phyloP scores from a whole-genome alignment of 2,797 vertebrate genomes.

The Chelmon rostratus region DNA sequence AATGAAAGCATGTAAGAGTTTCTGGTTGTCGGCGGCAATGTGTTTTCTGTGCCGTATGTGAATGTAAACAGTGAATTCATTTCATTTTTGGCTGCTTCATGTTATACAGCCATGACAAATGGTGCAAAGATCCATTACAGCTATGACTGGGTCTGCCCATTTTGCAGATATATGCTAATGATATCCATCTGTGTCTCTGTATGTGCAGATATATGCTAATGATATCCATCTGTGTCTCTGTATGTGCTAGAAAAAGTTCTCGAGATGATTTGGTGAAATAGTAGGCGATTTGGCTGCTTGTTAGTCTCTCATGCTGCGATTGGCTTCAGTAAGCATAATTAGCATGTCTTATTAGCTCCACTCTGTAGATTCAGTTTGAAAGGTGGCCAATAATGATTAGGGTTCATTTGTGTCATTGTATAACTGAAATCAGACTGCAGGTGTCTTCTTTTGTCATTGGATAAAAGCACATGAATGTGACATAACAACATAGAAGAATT shows the following conservation, averaged over 20 bases:
- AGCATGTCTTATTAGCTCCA: slow-evolving; percentile 18
- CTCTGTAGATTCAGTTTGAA: slow-evolving; percentile 7
- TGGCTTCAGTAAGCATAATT: slow-evolving; percentile 28
- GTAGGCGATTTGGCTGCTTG: slow-evolving; percentile 10
- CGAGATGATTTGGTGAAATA: slow-evolving; percentile 23
- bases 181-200: slow-evolving; percentile 38
- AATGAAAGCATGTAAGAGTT: slow-evolving; percentile 22
- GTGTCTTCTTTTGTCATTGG: background rate
- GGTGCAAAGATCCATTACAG: slow-evolving; percentile 30
- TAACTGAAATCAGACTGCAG: background rate
- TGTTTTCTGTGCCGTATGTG: slow-evolving; percentile 28
- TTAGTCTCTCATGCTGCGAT: slow-evolving; percentile 1
- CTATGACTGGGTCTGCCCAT: slow-evolving; percentile 15
- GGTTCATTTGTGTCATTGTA: slow-evolving; percentile 8
- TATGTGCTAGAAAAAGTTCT: slow-evolving; percentile 33
- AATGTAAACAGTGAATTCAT: slow-evolving; percentile 39
- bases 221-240: slow-evolving; percentile 37
- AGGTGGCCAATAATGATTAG: slow-evolving; percentile 6
- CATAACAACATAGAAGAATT: too few relatives aligned
- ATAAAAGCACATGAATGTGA: background rate
- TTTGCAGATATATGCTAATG: too few relatives aligned
- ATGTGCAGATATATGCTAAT: slow-evolving; percentile 15
- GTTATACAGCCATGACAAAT: slow-evolving; percentile 45
- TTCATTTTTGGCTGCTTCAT: slow-evolving; percentile 10
- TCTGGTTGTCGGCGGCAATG: slow-evolving; percentile 33